A percentile compares a stretch with the other conserved stretches of the same genome.
Evolutionary conservation across 1,140 invertebrate species (phyloP).

Genomic region (Drosophila tani): DNA sequence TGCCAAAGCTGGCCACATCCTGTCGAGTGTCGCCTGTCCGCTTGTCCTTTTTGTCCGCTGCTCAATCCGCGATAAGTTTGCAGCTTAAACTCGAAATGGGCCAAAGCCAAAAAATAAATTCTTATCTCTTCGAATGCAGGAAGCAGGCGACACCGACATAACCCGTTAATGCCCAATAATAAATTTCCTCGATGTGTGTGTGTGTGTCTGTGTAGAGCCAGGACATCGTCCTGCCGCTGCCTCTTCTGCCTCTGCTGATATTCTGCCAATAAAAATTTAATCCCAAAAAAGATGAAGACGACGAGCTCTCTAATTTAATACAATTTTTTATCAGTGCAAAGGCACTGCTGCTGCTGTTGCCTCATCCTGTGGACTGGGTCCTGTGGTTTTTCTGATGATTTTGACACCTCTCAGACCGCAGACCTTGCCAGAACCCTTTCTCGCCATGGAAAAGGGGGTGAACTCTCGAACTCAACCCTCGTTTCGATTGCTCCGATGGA

Average conservation of each 20-base stretch:
- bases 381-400: slow-evolving; percentile 57
- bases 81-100: slow-evolving; percentile 50
- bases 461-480: slow-evolving; percentile 41
- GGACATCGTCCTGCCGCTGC: slow-evolving; percentile 8
- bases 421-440: slow-evolving; percentile 47
- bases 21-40: slow-evolving; percentile 5
- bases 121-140: slow-evolving; percentile 60
- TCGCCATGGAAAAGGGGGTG: background rate
- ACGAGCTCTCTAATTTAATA: slow-evolving; percentile 70
- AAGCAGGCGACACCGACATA: slow-evolving; percentile 52
- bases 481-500: slow-evolving; percentile 39
- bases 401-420: slow-evolving; percentile 62
- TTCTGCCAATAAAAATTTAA: slow-evolving; percentile 83
- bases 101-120: slow-evolving; percentile 59
- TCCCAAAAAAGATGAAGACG: slow-evolving; percentile 50
- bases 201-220: slow-evolving; percentile 6
- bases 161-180: slow-evolving; percentile 79
- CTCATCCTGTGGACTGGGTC: slow-evolving; percentile 6
- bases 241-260: slow-evolving; percentile 60
- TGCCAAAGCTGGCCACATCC: slow-evolving; percentile 5
- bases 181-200: slow-evolving; percentile 51
- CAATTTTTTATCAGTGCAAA: slow-evolving; percentile 67
- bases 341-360: slow-evolving; percentile 32
- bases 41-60: slow-evolving; percentile 40
- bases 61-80: slow-evolving; percentile 50